Base-by-base conservation (phyloP, 2,888 invertebrate genomes). In the Subacronicta megacephala region DNA sequence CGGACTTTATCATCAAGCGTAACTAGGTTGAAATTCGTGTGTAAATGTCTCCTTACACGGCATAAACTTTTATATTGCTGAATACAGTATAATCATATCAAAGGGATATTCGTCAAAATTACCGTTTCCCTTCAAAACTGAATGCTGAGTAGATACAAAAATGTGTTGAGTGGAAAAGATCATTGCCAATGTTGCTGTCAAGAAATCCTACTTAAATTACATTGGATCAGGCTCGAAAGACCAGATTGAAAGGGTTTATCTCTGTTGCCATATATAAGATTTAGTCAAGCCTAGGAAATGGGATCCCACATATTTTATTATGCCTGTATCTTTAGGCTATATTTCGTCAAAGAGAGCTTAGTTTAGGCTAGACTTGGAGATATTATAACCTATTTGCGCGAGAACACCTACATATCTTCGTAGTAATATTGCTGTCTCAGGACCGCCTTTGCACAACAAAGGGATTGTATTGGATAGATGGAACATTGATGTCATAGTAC, bases 101-200 rank as follows among this genome's bases (percentile, higher is more conserved):
- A 75, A 64, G 44, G 64, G 52, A 50, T 62, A 72, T 72, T 62
- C 64, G 62, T 75, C 71, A 77, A 72, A 76, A 75, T 78, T 75
- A 78, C 65, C 57, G 62, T 62, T 72, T 69, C 52, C 50, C 58
- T 59, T 60, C 47, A 57, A 59, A 46, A 61, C 55, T 40, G 46
- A 44, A 50, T 59, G 57, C n/a, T n/a, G 35, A 44, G 20, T 29
- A 51, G 40, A 23, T 38, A 53, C 29, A 57, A 55, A 72, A 61
- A 70, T 67, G 38, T 57, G 43, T 55, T 35, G 45, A 43, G 42
- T 41, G 13, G 17, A 38, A 49, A 26, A 37, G 23, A 58, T 65
- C 44, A 33, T 15, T 44, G 43, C 40, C 43, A 18, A n/a, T 45
- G 33, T 26, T 38, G 36, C 42, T 37, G 52, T 37, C 51, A 50